phyloP scores from a whole-genome alignment of 2,888 invertebrate species.

The Euzophera pinguis region DNA sequence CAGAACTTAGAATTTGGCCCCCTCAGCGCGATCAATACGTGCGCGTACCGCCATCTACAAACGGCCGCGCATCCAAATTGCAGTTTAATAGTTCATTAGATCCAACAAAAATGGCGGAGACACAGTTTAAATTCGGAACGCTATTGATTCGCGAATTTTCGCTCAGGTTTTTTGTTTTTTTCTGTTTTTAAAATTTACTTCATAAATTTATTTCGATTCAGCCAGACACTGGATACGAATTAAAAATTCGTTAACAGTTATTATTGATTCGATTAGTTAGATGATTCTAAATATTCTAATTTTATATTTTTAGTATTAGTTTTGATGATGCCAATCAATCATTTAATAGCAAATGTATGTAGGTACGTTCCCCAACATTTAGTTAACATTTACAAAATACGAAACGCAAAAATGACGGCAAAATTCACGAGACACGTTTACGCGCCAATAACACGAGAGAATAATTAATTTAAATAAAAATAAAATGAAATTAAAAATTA shows the following conservation, averaged over 20 bases:
- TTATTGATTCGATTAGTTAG: no score
- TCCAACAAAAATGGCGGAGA: slow-evolving; percentile 76
- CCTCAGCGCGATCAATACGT: slow-evolving; percentile 71
- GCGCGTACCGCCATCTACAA: slow-evolving; percentile 74
- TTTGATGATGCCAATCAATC: not conserved
- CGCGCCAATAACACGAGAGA: no score
- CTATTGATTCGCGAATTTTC: slow-evolving; percentile 64
- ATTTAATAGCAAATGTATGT: not conserved
- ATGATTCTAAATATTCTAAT: no score
- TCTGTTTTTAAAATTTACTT: not conserved
- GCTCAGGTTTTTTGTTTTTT: slow-evolving; percentile 23
- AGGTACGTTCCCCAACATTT: not conserved
- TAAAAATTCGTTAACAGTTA: no score
- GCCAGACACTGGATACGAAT: no score
- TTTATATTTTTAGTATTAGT: no score
- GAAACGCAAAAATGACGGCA: no score
- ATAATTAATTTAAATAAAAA: no score
- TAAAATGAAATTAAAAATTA: no score
- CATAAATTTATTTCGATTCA: no score
- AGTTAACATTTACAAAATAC: not conserved
- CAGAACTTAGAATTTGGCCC: slow-evolving; percentile 72
- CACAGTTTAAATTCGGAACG: slow-evolving; percentile 75
- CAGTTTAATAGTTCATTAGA: slow-evolving; percentile 80
- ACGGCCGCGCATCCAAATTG: slow-evolving; percentile 77
- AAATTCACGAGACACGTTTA: no score